phyloP scores from a whole-genome alignment of 2,797 vertebrate species.

The Mus caroli region DNA sequence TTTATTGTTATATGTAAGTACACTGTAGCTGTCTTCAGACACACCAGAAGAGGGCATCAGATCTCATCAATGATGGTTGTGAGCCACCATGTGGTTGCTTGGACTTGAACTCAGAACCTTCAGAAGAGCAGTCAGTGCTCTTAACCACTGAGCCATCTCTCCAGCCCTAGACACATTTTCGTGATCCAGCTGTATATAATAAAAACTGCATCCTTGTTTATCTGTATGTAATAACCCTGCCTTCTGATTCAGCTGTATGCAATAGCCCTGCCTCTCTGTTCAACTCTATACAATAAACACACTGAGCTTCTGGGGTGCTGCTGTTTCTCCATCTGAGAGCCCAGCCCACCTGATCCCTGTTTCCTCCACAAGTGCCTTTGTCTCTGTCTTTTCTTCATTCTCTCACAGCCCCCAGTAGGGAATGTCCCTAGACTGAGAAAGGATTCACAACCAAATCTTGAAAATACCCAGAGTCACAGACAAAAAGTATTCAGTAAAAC shows the following conservation, averaged over 20 bases:
- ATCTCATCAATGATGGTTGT: too few relatives aligned
- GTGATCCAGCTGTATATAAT: background rate
- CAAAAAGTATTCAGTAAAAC: background rate
- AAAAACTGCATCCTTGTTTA: background rate
- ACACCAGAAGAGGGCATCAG: too few relatives aligned
- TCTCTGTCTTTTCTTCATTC: background rate
- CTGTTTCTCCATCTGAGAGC: background rate
- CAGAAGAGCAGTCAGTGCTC: too few relatives aligned
- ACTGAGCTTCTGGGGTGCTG: background rate
- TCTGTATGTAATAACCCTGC: background rate
- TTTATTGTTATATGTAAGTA: too few relatives aligned
- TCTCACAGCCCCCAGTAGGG: too few relatives aligned
- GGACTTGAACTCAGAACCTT: too few relatives aligned
- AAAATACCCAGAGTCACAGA: background rate
- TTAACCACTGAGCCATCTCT: too few relatives aligned
- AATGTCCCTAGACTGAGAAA: background rate
- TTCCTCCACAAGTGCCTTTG: background rate
- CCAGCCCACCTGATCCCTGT: background rate
- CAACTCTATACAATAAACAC: background rate
- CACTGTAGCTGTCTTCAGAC: too few relatives aligned
- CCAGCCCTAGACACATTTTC: background rate
- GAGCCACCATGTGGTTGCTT: too few relatives aligned
- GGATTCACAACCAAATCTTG: background rate
- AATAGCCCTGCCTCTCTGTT: background rate
- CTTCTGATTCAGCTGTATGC: background rate